A percentile compares a stretch with the other conserved stretches of the same genome.
Evolutionary conservation across 2,888 invertebrate genomes (phyloP).

Genomic region (Thalpophila matura): DNA sequence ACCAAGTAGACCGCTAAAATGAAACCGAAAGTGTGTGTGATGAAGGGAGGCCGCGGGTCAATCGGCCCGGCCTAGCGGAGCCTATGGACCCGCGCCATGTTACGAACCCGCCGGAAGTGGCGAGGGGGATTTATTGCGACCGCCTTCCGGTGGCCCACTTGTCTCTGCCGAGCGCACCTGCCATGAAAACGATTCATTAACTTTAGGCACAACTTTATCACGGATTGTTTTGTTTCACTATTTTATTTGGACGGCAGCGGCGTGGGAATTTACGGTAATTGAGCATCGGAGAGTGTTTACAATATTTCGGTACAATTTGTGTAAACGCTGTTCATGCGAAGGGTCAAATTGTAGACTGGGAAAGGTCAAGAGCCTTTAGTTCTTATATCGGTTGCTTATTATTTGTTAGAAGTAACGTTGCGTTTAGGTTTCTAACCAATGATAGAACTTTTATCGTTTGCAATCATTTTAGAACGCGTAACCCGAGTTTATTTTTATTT

Average conservation of each 20-base stretch:
- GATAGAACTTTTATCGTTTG: too few species aligned
- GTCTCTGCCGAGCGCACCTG: constrained; percentile 76
- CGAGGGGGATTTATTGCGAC: constrained; percentile 79
- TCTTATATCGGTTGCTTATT: background rate
- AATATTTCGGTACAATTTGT: constrained; percentile 17
- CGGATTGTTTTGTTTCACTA: constrained; percentile 49
- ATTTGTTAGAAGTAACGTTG: background rate
- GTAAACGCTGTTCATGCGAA: background rate
- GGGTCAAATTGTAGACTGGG: constrained; percentile 6
- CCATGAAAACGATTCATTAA: constrained; percentile 66
- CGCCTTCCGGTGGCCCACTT: constrained; percentile 78
- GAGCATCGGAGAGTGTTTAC: background rate
- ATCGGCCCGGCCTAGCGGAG: constrained; percentile 38
- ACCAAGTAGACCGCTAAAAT: background rate
- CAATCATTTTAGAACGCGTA: too few species aligned
- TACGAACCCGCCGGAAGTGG: constrained; percentile 80
- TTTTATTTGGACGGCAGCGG: constrained; percentile 18
- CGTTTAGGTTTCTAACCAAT: too few species aligned
- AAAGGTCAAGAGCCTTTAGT: background rate
- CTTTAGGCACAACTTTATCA: constrained; percentile 44
- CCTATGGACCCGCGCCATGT: constrained; percentile 71
- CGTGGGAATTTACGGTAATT: constrained; percentile 42
- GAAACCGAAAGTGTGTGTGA: constrained; percentile 47
- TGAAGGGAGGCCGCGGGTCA: constrained; percentile 11
- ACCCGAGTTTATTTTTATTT: too few species aligned